phyloP scores from a whole-genome alignment of 2,888 invertebrate species.

The Sminthurides aquaticus region DNA sequence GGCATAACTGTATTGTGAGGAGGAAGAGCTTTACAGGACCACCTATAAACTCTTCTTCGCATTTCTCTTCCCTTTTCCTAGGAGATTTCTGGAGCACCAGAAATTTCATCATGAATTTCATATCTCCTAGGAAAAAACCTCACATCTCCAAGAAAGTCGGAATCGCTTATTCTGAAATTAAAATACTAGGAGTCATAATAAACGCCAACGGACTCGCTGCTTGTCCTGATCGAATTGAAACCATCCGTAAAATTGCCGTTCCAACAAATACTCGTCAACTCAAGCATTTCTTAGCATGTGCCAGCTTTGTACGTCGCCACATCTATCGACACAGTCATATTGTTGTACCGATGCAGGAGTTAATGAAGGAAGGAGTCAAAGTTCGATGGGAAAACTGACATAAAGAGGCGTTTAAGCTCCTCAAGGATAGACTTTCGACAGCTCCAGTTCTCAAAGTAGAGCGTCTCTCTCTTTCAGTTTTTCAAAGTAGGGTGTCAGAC shows the following conservation, averaged over 20 bases:
- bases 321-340: background rate
- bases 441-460: no score
- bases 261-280: background rate
- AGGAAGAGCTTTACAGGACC: no score
- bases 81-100: no score
- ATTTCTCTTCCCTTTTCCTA: no score
- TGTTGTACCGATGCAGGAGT: background rate
- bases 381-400: background rate
- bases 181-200: background rate
- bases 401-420: background rate
- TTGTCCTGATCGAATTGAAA: background rate
- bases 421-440: no score
- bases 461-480: no score
- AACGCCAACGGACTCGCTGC: background rate
- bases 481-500: no score
- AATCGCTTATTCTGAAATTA: background rate
- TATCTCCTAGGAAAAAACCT: no score
- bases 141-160: background rate
- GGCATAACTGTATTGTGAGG: no score
- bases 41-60: no score
- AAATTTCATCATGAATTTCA: no score
- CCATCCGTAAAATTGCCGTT: background rate
- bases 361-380: background rate
- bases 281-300: background rate
- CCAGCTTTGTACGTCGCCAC: background rate